Percentiles rank a stretch among this genome's conserved stretches.
Conservation (phyloP, 2,797 vertebrate genomes). For the Scolopax bukidnonensis region DNA sequence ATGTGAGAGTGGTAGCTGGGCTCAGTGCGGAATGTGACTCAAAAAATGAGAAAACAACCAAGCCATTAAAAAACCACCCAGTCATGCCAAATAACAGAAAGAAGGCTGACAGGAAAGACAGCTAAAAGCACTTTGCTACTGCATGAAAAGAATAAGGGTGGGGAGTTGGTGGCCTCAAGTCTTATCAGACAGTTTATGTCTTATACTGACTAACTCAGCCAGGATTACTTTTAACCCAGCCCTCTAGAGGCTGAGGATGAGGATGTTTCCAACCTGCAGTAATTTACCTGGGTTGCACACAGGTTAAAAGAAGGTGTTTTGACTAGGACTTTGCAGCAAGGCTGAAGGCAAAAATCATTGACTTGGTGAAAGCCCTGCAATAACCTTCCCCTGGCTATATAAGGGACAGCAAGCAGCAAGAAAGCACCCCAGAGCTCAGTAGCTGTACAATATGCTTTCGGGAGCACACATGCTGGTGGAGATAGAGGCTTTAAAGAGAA, state of each 20-base stretch:
- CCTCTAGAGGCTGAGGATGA: neutral
- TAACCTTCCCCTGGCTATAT: accelerated
- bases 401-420: neutral
- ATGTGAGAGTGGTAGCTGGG: neutral
- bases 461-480: neutral
- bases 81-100: neutral
- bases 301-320: neutral
- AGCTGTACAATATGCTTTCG: neutral
- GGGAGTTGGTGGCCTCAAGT: neutral
- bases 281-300: neutral
- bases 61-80: neutral
- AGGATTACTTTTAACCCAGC: neutral
- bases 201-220: neutral
- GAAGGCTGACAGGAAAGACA: neutral
- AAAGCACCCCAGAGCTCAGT: neutral
- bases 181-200: neutral
- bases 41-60: neutral
- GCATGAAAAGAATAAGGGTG: neutral
- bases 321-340: neutral
- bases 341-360: neutral
- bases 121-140: neutral
- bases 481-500: neutral
- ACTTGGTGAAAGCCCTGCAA: neutral
- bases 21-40: neutral
- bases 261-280: neutral